Base-by-base conservation (phyloP, 2,888 invertebrate species). In the Eucera pruinosa region DNA sequence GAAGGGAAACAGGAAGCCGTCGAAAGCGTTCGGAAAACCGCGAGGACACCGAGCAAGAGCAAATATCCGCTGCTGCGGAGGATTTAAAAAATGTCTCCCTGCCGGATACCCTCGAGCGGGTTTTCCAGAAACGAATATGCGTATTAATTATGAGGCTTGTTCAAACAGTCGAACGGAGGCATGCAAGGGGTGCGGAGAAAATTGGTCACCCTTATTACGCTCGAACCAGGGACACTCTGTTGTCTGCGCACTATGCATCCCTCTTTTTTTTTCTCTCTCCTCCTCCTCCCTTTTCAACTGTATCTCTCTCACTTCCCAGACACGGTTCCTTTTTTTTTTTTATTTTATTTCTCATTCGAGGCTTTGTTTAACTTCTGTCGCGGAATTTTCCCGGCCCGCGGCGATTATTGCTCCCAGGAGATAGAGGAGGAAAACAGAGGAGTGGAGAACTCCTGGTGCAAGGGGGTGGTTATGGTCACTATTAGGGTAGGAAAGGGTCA, bases 101-200 rank as follows among this genome's bases (percentile, higher is more conserved):
- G 66, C 69, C 69, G 69, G 55, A 52, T 66, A 69, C 48, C 68
- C 76, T 68, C 70, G 36, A 52, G 75, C 79, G 65, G 72, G 71
- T 78, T 78, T 78, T 78, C 76, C 79, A 84, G 86, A 84, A 87
- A 85, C 87, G 90, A 89, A 89, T 85, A 86, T 88, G 88, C 88
- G 90, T 91, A 92, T 92, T 92, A 92, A 92, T 91, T 92, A 92
- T 91, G 90, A 89, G 85, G 85, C 91, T 91, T 91, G 91, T 91
- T 91, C 91, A 91, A 92, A 91, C 90, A 91, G 82, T 60, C 83
- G 86, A 87, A 88, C 85, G 88, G 82, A 87, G 68, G 57, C n/a
- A 52, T 50, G 58, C 66, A 43, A 27, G 48, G 58, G 48, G 48
- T 52, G 60, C 57, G 54, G 76, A 45, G 77, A 78, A 74, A 86